These are phyloP conservation scores for Neostethus bicornis DNA, from an alignment of 2,797 vertebrate species.

Conservation along the genomic window DNA sequence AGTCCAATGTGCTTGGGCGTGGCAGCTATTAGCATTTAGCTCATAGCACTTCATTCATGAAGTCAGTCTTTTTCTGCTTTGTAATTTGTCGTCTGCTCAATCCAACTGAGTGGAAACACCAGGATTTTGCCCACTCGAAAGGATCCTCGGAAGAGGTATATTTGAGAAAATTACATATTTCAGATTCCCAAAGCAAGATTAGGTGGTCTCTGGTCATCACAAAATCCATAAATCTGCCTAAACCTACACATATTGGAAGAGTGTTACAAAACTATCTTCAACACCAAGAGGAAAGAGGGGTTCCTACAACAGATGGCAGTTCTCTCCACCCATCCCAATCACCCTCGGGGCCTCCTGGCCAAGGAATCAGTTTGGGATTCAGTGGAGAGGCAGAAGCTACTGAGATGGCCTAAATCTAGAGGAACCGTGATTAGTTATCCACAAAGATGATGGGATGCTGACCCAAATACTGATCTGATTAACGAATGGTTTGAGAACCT, in stretches of 20 bases:
- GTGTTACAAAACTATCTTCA: constrained; percentile 19
- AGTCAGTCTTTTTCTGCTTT: no score
- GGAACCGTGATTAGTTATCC: constrained; percentile 7
- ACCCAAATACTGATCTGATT: not conserved
- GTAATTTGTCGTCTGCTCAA: no score
- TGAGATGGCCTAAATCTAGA: constrained; percentile 24
- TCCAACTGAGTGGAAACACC: no score
- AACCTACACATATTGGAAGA: not conserved
- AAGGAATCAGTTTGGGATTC: constrained; percentile 45
- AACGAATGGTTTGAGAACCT: not conserved
- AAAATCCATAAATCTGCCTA: not conserved
- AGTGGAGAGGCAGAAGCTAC: constrained; percentile 28
- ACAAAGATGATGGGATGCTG: not conserved
- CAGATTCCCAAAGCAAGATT: not conserved
- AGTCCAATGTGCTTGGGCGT: no score
- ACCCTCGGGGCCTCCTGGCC: constrained; percentile 25
- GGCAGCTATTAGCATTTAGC: no score
- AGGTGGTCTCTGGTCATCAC: no score
- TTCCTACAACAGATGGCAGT: constrained; percentile 45
- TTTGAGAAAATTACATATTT: no score
- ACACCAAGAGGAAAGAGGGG: constrained; percentile 15
- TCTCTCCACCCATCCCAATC: constrained; percentile 1
- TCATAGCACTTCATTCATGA: no score
- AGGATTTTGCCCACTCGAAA: no score
- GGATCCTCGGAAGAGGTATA: no score